These are phyloP conservation scores for Arenaria interpres DNA, from an alignment of 2,113 vertebrate genomes.

Conservation along the genomic window DNA sequence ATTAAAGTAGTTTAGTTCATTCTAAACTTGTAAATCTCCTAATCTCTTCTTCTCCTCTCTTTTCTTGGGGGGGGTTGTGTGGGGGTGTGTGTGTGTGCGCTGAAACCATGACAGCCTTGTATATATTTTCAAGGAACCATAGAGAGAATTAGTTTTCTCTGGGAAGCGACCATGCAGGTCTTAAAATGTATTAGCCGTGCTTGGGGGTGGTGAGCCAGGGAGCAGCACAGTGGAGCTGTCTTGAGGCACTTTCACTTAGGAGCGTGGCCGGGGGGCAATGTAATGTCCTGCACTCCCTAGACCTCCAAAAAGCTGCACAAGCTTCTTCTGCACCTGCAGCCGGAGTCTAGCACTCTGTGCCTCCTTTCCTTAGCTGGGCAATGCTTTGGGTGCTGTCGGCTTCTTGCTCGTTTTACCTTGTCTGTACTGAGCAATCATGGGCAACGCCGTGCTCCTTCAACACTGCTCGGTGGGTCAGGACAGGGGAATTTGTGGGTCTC, in stretches of 20 bases:
- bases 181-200: not conserved
- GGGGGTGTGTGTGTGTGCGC: too few relatives aligned
- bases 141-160: not conserved
- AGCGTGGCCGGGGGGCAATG: not conserved
- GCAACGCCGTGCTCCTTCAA: not conserved
- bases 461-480: not conserved
- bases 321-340: not conserved
- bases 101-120: not conserved
- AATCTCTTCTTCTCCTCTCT: too few relatives aligned
- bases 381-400: not conserved
- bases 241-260: not conserved
- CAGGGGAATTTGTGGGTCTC: not conserved
- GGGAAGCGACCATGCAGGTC: not conserved
- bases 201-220: not conserved
- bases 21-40: too few relatives aligned
- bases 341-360: not conserved
- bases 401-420: not conserved
- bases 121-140: not conserved
- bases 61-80: too few relatives aligned
- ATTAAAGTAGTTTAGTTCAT: too few relatives aligned
- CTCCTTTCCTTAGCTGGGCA: not conserved
- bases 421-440: accelerated
- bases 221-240: not conserved
- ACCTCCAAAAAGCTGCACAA: accelerated
- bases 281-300: not conserved